Evolutionary conservation across 2,113 vertebrate species (phyloP), one percentile per base, ranked within the genome.

Genomic region (Eulemur macaco): DNA sequence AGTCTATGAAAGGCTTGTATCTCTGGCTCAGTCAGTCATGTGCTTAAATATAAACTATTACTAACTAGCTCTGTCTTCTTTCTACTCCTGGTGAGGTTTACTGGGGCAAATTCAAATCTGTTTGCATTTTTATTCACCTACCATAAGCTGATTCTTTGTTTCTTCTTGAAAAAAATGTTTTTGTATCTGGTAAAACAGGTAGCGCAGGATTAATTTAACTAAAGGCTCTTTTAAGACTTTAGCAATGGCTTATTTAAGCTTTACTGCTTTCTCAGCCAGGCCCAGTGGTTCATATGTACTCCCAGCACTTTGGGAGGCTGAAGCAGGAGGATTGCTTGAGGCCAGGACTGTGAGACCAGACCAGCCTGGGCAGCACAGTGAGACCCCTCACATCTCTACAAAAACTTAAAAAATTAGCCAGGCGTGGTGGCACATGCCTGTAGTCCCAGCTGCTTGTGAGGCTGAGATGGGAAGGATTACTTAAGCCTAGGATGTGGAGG

Each of bases 131-230:
- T 58, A 52, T 23, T 96, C 52, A 52, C 50, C 18, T n/a, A 50
- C 5, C 31, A 11, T 86, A 11, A 64, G 37, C 21, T 69, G 63
- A 37, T 58, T 52, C n/a, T 94, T 76, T 83, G 34, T 45, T 42
- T 86, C 3, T 78, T 95, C 18, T 86, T 89, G 63, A 92, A 69
- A n/a, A 94, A 77, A 20, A 52, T 34, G 23, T 42, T 91, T 92
- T 76, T 80, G 14, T 52, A 34, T 76, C 42, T 77, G 27, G 13
- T 91, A 76, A 63, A 21, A 39, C 9, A 69, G 27, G 34, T 81
- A 91, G 27, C 25, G 74, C 47, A 45, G 6, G 8, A 60, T 56
- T 58, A 25, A 74, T 47, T 42, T 71, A 58, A 54, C 45, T 77
- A 8, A 29, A 80, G 3, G 14, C 3, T 83, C 66, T 25, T 78